phyloP scores from a whole-genome alignment of 2,797 vertebrate genomes.

The Sarcophilus harrisii region DNA sequence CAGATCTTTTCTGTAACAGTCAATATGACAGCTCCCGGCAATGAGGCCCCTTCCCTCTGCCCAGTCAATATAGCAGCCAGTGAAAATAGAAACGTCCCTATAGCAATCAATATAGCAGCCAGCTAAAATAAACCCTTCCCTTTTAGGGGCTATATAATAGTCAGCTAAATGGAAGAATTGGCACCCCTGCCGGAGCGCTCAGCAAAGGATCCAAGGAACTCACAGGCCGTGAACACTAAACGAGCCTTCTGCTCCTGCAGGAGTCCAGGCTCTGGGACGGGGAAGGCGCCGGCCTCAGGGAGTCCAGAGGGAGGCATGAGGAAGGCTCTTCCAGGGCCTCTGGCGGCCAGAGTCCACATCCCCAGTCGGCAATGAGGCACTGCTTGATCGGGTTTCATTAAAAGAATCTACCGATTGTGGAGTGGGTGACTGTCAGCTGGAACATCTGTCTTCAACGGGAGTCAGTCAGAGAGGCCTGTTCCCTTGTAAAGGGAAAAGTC shows the following conservation, averaged over 20 bases:
- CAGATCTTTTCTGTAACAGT: conserved; percentile 89
- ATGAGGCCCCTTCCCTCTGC: conserved; percentile 80
- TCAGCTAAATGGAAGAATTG: conserved; percentile 87
- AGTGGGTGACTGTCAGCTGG: background rate
- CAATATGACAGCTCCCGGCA: conserved; percentile 87
- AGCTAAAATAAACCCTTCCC: conserved; percentile 88
- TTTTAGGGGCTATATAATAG: conserved; percentile 87
- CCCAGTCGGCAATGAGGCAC: background rate
- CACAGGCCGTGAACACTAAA: conserved; percentile 44
- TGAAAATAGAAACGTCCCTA: conserved; percentile 87
- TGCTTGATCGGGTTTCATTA: conserved; percentile 5
- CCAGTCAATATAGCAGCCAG: conserved; percentile 86
- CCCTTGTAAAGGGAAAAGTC: background rate
- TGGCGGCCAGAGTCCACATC: background rate
- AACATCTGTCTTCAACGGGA: background rate
- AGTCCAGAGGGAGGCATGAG: background rate
- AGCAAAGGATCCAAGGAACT: conserved; percentile 75
- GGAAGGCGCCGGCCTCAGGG: background rate
- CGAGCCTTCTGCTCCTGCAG: conserved; percentile 39
- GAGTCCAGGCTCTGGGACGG: conserved; percentile 22
- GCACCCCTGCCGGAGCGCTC: conserved; percentile 83
- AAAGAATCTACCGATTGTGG: conserved; percentile 31
- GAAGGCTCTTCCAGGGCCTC: background rate
- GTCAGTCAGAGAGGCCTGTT: background rate
- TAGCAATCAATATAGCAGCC: conserved; percentile 85